Evolutionary conservation across 2,888 invertebrate genomes (phyloP), one percentile per base, ranked within the genome.

Genomic region (Anodontia alba): DNA sequence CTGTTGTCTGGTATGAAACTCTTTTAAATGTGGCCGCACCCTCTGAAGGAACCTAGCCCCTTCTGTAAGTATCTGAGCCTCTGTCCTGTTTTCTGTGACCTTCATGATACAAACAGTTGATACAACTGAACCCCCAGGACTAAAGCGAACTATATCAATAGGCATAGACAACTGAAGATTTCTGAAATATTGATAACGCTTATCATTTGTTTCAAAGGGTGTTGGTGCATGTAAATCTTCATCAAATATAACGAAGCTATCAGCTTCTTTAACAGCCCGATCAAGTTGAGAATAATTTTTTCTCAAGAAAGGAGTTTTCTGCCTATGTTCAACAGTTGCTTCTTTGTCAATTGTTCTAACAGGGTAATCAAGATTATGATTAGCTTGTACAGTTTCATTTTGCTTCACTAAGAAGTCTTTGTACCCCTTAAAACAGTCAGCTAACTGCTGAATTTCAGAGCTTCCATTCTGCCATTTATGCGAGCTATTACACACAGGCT

Each of bases 1-100:
- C 72, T 69, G 66, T 29, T 42, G 51, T 33, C 80, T 57, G 10
- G 85, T 85, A 62, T 83, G 81, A n/a, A n/a, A 74, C 67, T 86
- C 86, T 49, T 33, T 42, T 10, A 86, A 62, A 1, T 78, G 33
- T 12, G 29, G 29, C 57, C 49, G 66, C 1, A 78, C 26, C 67
- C 43, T 78, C 26, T 54, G 36, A 23, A 72, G 7, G 20, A 49
- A n/a, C 20, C 43, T 1, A n/a, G 75, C 66, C 0, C n/a, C 36
- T 33, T 75, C 23, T 38, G 36, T n/a, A 17, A 33, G 23, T 3
- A 62, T 83, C 26, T 80, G 38, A 33, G 75, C 1, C 17, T 83
- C 78, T 73, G 54, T 69, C 17, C 78, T 38, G 20, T 38, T 49
- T 20, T 72, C 69, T 5, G 26, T 43, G 17, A 75, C 78, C 26